These are phyloP conservation scores for Rhipidura dahli DNA, from an alignment of 2,113 vertebrate genomes.

Conservation along the genomic window DNA sequence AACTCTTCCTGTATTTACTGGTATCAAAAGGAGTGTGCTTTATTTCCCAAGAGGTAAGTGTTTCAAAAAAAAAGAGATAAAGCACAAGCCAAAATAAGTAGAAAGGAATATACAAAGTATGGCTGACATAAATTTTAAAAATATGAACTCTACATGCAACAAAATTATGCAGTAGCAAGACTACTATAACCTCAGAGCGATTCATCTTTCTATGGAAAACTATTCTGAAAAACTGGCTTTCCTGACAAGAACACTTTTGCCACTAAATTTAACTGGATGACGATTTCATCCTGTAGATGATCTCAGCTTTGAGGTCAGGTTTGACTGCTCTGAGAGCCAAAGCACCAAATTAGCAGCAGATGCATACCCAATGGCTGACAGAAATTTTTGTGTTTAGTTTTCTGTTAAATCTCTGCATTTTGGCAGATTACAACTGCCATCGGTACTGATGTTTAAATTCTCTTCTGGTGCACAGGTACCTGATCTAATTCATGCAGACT, in stretches of 20 bases:
- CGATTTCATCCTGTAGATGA: not conserved
- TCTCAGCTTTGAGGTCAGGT: not conserved
- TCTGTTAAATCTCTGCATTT: not conserved
- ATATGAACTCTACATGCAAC: not conserved
- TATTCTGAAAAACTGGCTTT: not conserved
- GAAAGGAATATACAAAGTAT: not conserved
- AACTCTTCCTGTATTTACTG: not conserved
- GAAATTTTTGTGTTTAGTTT: not conserved
- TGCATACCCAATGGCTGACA: not conserved
- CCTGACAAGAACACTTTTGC: not conserved
- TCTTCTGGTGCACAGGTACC: not conserved
- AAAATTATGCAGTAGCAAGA: not conserved
- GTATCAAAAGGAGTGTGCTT: not conserved
- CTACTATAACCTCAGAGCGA: not conserved
- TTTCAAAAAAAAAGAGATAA: not conserved
- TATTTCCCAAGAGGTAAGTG: not conserved
- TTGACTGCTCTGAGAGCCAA: not conserved
- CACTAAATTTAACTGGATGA: not conserved
- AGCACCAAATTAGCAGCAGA: not conserved
- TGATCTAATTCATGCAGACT: slow-evolving; percentile 1
- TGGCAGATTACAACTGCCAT: not conserved
- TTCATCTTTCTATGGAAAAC: not conserved
- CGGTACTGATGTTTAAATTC: slow-evolving; percentile 32
- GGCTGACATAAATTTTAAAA: not conserved
- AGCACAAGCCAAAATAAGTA: not conserved